Evolutionary conservation across 2,888 invertebrate species (phyloP).

Genomic region (Hirudinaria manillensis): DNA sequence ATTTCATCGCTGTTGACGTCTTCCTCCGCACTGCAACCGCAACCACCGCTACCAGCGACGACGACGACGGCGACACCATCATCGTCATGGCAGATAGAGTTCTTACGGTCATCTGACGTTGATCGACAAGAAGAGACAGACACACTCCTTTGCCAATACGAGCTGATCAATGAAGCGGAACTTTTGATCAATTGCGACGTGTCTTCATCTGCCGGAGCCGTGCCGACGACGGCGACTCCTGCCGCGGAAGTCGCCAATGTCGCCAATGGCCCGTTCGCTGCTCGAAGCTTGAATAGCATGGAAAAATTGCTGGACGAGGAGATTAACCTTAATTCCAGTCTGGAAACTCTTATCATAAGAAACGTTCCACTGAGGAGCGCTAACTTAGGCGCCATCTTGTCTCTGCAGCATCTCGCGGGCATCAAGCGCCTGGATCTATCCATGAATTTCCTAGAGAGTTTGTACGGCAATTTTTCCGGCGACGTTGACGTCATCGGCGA

Average conservation of each 20-base stretch:
- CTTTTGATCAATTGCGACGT: not conserved
- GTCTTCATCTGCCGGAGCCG: not conserved
- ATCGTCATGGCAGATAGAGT: not conserved
- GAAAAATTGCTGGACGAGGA: not conserved
- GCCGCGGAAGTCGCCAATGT: not conserved
- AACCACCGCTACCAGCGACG: not conserved
- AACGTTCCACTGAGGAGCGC: not conserved
- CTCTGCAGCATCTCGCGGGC: not conserved
- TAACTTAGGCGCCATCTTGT: not conserved
- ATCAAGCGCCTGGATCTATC: conserved; percentile 10
- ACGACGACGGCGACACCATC: not conserved
- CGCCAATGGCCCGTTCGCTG: not conserved
- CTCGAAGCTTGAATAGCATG: not conserved
- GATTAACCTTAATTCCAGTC: too few species aligned
- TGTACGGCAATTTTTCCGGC: not conserved
- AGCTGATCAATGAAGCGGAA: not conserved
- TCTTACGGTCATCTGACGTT: not conserved
- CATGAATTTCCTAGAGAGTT: not conserved
- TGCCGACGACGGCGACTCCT: not conserved
- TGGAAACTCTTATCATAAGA: not conserved
- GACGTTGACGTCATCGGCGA: too few species aligned
- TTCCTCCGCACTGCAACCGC: not conserved
- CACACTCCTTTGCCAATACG: not conserved
- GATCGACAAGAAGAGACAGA: too few species aligned
- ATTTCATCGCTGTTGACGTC: not conserved